A percentile compares a stretch with the other conserved stretches of the same genome.
These are phyloP conservation scores for Elysia crispata DNA, from an alignment of 2,888 invertebrate genomes.

Conservation along the genomic window DNA sequence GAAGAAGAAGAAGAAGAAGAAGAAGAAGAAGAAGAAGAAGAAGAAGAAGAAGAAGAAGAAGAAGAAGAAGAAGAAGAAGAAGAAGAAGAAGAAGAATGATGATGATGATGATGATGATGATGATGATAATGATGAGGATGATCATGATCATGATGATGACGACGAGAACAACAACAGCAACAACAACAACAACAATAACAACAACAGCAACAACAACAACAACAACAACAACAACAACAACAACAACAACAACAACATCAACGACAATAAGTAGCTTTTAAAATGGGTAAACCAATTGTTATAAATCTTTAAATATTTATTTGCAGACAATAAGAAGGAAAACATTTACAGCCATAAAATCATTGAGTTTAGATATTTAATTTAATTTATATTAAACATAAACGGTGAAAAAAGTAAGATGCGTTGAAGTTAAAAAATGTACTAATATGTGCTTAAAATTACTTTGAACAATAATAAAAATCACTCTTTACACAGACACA, in stretches of 20 bases:
- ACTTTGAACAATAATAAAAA: too few relatives aligned
- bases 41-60: slow-evolving; percentile 12
- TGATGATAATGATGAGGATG: background rate
- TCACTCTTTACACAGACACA: too few relatives aligned
- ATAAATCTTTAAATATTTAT: too few relatives aligned
- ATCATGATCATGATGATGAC: background rate
- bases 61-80: background rate
- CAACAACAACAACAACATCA: slow-evolving; percentile 18
- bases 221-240: slow-evolving; percentile 16
- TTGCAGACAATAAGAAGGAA: too few relatives aligned
- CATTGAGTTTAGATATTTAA: too few relatives aligned
- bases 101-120: background rate
- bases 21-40: slow-evolving; percentile 21
- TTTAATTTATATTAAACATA: too few relatives aligned
- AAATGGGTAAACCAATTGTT: too few relatives aligned
- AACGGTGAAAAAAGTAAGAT: too few relatives aligned
- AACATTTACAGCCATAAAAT: too few relatives aligned
- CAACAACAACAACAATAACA: background rate
- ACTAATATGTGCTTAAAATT: too few relatives aligned
- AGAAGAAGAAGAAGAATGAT: background rate
- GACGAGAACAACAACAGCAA: background rate
- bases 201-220: slow-evolving; percentile 13
- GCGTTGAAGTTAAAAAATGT: too few relatives aligned
- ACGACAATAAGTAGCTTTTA: slow-evolving; percentile 20
- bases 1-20: slow-evolving; percentile 5